Percentiles rank a stretch among this genome's conserved stretches.
These are phyloP conservation scores for Monarcha castaneiventris DNA, from an alignment of 2,113 vertebrate genomes.

Conservation along the genomic window DNA sequence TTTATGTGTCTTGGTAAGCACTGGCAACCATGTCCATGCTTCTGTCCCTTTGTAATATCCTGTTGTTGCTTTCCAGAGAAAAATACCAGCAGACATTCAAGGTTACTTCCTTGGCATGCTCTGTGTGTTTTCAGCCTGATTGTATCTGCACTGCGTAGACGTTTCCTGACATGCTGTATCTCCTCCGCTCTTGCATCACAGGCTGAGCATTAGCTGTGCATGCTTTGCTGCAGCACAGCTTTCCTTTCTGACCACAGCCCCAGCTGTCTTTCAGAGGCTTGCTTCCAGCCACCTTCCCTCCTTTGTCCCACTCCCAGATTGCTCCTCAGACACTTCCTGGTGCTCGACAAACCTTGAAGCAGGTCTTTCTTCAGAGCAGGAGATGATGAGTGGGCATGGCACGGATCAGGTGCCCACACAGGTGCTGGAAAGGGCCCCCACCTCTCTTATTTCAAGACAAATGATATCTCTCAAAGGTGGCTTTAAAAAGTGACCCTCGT, in stretches of 20 bases:
- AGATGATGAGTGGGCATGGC: neutral
- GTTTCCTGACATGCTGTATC: slow-evolving; percentile 27
- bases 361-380: neutral
- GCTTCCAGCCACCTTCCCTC: neutral
- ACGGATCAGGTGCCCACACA: neutral
- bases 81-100: slow-evolving; percentile 60
- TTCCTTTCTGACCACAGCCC: neutral
- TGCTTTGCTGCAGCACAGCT: neutral
- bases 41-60: slow-evolving; percentile 45
- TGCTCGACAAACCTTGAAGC: neutral
- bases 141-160: neutral
- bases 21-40: neutral
- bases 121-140: slow-evolving; percentile 36
- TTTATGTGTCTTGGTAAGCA: slow-evolving; percentile 39
- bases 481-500: neutral
- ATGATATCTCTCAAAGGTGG: neutral
- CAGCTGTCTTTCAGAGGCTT: neutral
- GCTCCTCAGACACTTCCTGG: neutral
- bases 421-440: neutral
- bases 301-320: neutral
- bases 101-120: slow-evolving; percentile 57
- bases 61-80: slow-evolving; percentile 56
- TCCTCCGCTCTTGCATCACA: slow-evolving; percentile 26
- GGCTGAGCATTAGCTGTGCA: neutral
- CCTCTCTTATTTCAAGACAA: neutral